Evolutionary conservation across 2,113 vertebrate genomes (phyloP).

Genomic region (Amblyopsis rosae): DNA sequence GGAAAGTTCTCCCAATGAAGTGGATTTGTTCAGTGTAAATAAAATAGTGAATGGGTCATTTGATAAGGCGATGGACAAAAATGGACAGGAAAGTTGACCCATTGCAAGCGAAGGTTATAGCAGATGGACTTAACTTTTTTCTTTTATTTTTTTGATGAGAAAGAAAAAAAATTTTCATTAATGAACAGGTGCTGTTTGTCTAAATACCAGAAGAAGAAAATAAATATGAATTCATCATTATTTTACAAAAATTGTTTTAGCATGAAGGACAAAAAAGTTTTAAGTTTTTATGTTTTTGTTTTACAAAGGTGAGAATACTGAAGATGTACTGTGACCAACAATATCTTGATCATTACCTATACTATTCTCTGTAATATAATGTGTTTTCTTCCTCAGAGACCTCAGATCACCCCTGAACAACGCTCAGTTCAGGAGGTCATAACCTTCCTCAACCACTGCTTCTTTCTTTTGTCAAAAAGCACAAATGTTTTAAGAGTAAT

Average conservation of each 20-base stretch:
- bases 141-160: constrained; percentile 17
- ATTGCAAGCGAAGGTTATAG: constrained; percentile 8
- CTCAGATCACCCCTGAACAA: neutral
- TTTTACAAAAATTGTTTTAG: constrained; percentile 5
- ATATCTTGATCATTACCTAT: neutral
- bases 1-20: constrained; percentile 2
- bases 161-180: constrained; percentile 9
- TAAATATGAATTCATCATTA: neutral
- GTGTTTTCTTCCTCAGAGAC: constrained; percentile 15
- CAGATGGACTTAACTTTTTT: neutral
- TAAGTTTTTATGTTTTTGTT: constrained; percentile 33
- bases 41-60: constrained; percentile 31
- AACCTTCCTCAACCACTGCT: neutral
- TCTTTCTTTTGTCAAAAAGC: constrained; percentile 49
- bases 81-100: constrained; percentile 6
- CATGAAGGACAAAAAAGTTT: constrained; percentile 8
- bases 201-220: constrained; percentile 5
- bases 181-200: constrained; percentile 18
- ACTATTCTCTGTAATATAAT: constrained; percentile 31
- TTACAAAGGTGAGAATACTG: constrained; percentile 39
- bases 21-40: constrained; percentile 31
- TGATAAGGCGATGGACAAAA: constrained; percentile 32
- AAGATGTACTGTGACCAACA: constrained; percentile 66
- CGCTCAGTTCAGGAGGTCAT: neutral
- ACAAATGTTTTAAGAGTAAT: constrained; percentile 55